Base-by-base conservation (phyloP, 2,113 vertebrate species). In the Siphamia tubifer region DNA sequence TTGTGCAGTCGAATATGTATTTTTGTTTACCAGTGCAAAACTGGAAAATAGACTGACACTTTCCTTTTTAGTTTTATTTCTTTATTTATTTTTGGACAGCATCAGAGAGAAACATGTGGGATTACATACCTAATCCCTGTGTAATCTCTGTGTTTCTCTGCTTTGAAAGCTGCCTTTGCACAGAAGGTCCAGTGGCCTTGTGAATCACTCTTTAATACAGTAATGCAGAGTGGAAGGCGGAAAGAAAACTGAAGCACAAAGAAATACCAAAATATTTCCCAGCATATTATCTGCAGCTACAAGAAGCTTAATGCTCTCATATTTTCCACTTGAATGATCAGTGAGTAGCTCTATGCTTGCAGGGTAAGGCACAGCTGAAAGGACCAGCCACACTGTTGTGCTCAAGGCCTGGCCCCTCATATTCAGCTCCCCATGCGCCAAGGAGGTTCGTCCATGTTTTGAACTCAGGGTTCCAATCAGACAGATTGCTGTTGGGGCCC, bases 111-210 rank as follows among this genome's bases (percentile, higher is more conserved):
- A 78, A 77, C 68, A 43, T 60, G 55, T 69, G 74, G 82, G 86
- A 90, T 89, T 78, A 88, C 64, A n/a, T 17, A 16, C 51, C 66
- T 85, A 87, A 88, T 87, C 81, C 77, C 44, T 70, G 51, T 86
- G 77, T 90, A 90, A 90, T 88, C 86, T 78, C 70, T 69, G 35
- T 48, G 65, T 72, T 71, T 47, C 57, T 85, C 68, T 68, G 36
- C 60, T 64, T 61, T 40, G 77, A 68, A 52, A 62, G 77, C 82
- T 64, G 44, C 36, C 30, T 38, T 34, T 0, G 11, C 51, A 55
- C 23, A 27, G 31, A 57, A 57, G 48, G 51, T 68, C 44, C 44
- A 44, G 2, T 13, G 17, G 44, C 42, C 34, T 44, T 28, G 38
- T 19, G 57, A 47, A 68, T 69, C 51, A 35, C 12, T 7, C 71